These are phyloP conservation scores for Dromas ardeola DNA, from an alignment of 2,113 vertebrate species.

Conservation along the genomic window DNA sequence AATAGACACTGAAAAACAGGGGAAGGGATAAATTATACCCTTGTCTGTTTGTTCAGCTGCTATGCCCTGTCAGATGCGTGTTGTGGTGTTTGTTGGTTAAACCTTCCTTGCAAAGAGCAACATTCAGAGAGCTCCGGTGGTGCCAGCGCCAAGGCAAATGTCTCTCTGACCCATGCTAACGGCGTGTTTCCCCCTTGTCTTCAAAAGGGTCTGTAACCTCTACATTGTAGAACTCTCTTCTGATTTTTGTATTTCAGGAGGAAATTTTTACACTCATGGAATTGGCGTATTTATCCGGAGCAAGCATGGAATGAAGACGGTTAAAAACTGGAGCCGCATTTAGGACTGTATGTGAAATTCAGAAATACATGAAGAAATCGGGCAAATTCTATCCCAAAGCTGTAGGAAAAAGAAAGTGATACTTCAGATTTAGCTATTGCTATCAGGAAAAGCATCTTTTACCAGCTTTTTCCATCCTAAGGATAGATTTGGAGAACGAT, in stretches of 20 bases:
- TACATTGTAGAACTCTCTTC: neutral
- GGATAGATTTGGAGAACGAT: neutral
- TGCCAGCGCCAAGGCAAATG: neutral
- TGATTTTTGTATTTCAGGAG: neutral
- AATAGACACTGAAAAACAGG: constrained; percentile 41
- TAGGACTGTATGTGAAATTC: neutral
- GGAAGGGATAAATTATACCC: constrained; percentile 29
- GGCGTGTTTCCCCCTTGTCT: neutral
- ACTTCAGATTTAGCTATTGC: neutral
- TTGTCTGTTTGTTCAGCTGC: constrained; percentile 60
- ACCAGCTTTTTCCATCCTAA: neutral
- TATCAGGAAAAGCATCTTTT: neutral
- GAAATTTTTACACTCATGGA: neutral
- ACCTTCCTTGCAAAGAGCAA: neutral
- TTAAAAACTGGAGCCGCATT: neutral
- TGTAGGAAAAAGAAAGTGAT: neutral
- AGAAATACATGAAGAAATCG: neutral
- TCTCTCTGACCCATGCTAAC: neutral
- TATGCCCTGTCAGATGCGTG: constrained; percentile 11
- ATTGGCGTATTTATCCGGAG: neutral
- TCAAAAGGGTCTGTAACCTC: neutral
- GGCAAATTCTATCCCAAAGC: neutral
- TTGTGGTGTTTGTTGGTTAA: constrained; percentile 52
- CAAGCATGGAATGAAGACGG: neutral
- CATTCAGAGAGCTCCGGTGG: neutral